Conservation (phyloP, 2,797 vertebrate species). For the Perdix hodgsoniae region DNA sequence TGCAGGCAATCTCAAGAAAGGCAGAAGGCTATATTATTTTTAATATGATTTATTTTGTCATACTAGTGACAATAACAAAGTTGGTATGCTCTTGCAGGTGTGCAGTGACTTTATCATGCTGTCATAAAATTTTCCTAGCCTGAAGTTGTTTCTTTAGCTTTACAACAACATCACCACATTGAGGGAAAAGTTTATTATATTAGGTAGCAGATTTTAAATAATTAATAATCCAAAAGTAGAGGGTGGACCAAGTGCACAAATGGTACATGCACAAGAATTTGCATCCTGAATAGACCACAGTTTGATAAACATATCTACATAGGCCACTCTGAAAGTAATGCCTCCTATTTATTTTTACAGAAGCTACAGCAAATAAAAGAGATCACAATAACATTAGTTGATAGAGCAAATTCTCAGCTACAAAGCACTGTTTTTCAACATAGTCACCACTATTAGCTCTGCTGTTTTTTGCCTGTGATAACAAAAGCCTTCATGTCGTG, state of each 20-base stretch:
- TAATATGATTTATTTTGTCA: not conserved
- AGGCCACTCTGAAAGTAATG: not conserved
- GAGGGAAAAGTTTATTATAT: not conserved
- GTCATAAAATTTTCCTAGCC: not conserved
- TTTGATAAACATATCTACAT: not conserved
- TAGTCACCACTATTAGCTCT: too few relatives aligned
- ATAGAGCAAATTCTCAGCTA: not conserved
- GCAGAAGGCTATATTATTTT: not conserved
- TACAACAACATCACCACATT: not conserved
- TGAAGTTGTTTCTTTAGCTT: constrained; percentile 1
- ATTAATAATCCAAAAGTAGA: not conserved
- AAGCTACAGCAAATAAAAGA: not conserved
- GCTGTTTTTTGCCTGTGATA: too few relatives aligned
- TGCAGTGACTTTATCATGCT: not conserved
- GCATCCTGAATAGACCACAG: not conserved
- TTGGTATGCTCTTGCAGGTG: not conserved
- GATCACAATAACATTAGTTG: not conserved
- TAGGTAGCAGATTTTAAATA: not conserved
- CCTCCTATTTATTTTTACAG: not conserved
- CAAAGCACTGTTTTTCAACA: too few relatives aligned
- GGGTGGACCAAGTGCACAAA: not conserved
- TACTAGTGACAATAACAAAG: not conserved
- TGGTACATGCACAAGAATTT: not conserved
- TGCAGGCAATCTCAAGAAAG: not conserved
- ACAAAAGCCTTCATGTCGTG: too few relatives aligned